Conservation (phyloP, 1,140 invertebrate genomes). For the Metopolophium dirhodum region DNA sequence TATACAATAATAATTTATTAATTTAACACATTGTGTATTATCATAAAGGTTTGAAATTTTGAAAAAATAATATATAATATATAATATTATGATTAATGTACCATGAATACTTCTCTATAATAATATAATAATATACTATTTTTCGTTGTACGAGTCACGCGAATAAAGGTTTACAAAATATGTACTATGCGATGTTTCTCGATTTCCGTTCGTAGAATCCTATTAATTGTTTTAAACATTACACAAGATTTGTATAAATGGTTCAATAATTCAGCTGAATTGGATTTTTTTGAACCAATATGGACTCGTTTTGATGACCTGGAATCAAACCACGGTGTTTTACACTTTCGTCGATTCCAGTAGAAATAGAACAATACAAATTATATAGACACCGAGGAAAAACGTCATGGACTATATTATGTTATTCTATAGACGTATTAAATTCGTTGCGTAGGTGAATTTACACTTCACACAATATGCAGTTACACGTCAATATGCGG, state of each 20-base stretch:
- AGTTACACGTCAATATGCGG: not conserved
- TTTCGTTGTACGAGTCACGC: not conserved
- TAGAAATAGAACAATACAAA: conserved; percentile 1
- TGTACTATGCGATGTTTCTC: not conserved
- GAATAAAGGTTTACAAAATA: not conserved
- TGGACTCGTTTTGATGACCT: conserved; percentile 46
- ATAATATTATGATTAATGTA: no score
- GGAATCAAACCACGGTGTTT: not conserved
- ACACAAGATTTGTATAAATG: not conserved
- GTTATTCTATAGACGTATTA: not conserved
- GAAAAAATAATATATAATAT: not conserved
- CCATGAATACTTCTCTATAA: no score
- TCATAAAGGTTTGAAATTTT: not conserved
- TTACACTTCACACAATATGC: not conserved
- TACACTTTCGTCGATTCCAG: not conserved
- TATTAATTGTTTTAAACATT: conserved; percentile 38
- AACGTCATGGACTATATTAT: not conserved
- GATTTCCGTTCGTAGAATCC: conserved; percentile 9
- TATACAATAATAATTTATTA: not conserved
- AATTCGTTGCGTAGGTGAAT: not conserved
- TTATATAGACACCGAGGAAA: not conserved
- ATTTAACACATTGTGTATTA: not conserved
- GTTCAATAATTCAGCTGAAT: conserved; percentile 24
- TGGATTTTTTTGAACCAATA: conserved; percentile 7
- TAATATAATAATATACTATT: no score